A percentile compares a stretch with the other conserved stretches of the same genome.
Conservation (phyloP, 92 coral and sea anemone species). For the Pocillopora meandrina region DNA sequence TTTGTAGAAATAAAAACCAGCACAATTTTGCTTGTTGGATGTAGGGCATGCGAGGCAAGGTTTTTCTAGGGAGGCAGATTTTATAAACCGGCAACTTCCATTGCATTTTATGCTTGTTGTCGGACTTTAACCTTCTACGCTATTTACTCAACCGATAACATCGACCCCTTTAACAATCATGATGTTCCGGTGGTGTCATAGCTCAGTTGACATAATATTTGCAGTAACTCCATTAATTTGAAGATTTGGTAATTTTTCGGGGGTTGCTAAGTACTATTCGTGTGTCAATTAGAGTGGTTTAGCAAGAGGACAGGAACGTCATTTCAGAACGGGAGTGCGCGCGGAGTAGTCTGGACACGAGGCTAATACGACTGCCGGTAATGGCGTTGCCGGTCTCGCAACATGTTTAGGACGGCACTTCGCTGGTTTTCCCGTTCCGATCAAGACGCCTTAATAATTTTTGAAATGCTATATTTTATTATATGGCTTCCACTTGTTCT, state of each 20-base stretch:
- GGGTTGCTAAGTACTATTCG: constrained; percentile 54
- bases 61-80: not conserved
- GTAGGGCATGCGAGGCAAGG: not conserved
- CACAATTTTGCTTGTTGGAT: not conserved
- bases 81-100: not conserved
- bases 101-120: constrained; percentile 11
- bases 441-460: too few relatives aligned
- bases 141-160: constrained; percentile 33
- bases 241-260: constrained; percentile 34
- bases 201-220: constrained; percentile 29
- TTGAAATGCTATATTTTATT: too few relatives aligned
- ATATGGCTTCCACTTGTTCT: too few relatives aligned
- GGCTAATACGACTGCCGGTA: too few relatives aligned
- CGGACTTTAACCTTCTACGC: not conserved
- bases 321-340: too few relatives aligned
- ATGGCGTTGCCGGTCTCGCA: too few relatives aligned
- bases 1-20: not conserved
- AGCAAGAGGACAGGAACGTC: too few relatives aligned
- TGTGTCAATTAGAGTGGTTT: too few relatives aligned
- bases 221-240: constrained; percentile 36
- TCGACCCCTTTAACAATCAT: constrained; percentile 22
- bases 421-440: too few relatives aligned
- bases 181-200: constrained; percentile 16
- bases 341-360: too few relatives aligned
- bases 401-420: too few relatives aligned